Evolutionary conservation across 2,797 vertebrate species (phyloP).

Genomic region (Falco peregrinus): DNA sequence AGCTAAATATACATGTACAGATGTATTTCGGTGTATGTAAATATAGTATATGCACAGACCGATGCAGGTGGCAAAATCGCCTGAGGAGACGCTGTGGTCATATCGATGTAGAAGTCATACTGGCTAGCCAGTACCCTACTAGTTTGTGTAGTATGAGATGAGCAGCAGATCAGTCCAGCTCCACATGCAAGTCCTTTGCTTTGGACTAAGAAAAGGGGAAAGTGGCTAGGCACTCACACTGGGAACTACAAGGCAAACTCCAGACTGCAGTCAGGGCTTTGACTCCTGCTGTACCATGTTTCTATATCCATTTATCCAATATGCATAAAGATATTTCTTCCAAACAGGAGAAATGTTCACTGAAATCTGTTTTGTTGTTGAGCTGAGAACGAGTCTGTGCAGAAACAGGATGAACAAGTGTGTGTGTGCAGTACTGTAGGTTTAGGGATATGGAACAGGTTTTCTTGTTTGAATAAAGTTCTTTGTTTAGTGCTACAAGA

Average conservation of each 20-base stretch:
- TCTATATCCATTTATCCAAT: background rate
- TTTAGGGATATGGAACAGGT: background rate
- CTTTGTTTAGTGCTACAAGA: background rate
- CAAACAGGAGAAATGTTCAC: background rate
- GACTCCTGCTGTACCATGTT: background rate
- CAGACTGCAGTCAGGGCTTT: background rate
- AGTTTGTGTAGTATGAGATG: background rate
- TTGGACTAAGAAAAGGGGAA: background rate
- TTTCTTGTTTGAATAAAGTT: background rate
- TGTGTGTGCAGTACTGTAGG: background rate
- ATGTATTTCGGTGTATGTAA: background rate
- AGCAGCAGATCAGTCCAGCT: background rate
- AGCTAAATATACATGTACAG: background rate
- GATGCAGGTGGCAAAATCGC: background rate
- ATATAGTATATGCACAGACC: background rate
- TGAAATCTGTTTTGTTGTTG: background rate
- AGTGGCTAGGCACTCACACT: background rate
- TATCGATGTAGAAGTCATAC: background rate
- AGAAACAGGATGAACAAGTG: background rate
- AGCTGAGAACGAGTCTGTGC: background rate
- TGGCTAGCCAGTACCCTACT: background rate
- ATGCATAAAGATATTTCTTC: background rate
- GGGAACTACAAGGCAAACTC: background rate
- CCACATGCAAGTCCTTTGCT: background rate
- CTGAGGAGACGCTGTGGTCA: background rate